Percentiles rank a stretch among this genome's conserved stretches.
phyloP scores from a whole-genome alignment of 2,113 vertebrate genomes.

The Apodemus sylvaticus region DNA sequence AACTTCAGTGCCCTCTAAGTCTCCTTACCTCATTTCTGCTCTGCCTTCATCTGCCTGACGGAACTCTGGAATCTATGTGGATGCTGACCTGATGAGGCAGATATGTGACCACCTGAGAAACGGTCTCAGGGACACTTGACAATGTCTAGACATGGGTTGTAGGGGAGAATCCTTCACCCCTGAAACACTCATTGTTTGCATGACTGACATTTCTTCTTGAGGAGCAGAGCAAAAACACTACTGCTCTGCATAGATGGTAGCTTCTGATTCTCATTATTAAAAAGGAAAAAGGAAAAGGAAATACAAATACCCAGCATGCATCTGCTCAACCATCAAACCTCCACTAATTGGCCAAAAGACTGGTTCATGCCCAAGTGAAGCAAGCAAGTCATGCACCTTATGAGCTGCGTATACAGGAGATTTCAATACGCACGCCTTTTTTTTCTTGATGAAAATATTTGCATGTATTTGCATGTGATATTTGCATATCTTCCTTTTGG shows the following conservation, averaged over 20 bases:
- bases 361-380: neutral
- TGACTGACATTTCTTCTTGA: neutral
- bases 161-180: neutral
- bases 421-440: neutral
- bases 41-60: neutral
- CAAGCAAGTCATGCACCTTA: neutral
- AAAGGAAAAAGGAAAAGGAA: neutral
- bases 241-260: too few species aligned
- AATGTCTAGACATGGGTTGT: neutral
- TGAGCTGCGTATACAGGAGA: neutral
- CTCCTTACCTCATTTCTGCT: neutral
- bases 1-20: neutral
- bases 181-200: neutral
- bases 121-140: neutral
- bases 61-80: neutral
- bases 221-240: neutral
- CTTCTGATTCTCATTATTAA: neutral
- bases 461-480: neutral
- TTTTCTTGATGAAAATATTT: neutral
- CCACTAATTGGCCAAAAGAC: neutral
- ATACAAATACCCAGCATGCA: neutral
- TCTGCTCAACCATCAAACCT: neutral
- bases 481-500: neutral
- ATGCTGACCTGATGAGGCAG: neutral
- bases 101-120: neutral